These are phyloP conservation scores for Catocala sponsa DNA, from an alignment of 2,888 invertebrate species.

Conservation along the genomic window DNA sequence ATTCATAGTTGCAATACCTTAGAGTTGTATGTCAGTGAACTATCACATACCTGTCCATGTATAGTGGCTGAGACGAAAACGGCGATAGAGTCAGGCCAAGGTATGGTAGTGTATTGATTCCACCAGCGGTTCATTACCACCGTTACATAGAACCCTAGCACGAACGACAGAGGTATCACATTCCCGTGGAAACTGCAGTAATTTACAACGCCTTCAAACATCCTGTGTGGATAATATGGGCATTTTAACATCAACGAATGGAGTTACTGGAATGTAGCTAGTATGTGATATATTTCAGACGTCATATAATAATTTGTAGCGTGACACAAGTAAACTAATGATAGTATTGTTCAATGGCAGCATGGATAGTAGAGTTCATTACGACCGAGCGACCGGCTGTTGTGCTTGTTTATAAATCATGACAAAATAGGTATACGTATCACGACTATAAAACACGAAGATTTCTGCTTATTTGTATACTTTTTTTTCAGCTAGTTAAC, in stretches of 20 bases:
- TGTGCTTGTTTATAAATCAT: slow-evolving; percentile 17
- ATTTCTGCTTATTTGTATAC: slow-evolving; percentile 22
- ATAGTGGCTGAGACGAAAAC: slow-evolving; percentile 95
- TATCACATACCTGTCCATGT: slow-evolving; percentile 90
- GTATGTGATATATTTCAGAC: background rate
- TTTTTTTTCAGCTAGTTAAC: slow-evolving; percentile 1
- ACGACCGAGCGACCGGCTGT: slow-evolving; percentile 10
- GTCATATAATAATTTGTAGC: background rate
- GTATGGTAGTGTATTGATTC: slow-evolving; percentile 94
- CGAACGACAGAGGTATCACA: slow-evolving; percentile 97
- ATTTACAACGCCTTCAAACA: slow-evolving; percentile 93
- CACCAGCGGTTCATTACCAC: slow-evolving; percentile 98
- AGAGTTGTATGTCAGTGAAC: background rate
- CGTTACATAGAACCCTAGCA: slow-evolving; percentile 97
- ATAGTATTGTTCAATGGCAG: no score
- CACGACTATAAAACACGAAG: slow-evolving; percentile 25
- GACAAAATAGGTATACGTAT: slow-evolving; percentile 24
- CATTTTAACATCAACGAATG: background rate
- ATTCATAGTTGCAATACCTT: slow-evolving; percentile 7
- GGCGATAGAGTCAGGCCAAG: slow-evolving; percentile 95
- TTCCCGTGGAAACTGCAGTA: slow-evolving; percentile 96
- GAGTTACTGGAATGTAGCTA: background rate
- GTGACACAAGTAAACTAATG: no score
- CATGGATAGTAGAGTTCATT: background rate
- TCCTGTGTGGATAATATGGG: slow-evolving; percentile 79